Conservation (phyloP, 2,888 invertebrate genomes). For the Ariolimax columbianus region DNA sequence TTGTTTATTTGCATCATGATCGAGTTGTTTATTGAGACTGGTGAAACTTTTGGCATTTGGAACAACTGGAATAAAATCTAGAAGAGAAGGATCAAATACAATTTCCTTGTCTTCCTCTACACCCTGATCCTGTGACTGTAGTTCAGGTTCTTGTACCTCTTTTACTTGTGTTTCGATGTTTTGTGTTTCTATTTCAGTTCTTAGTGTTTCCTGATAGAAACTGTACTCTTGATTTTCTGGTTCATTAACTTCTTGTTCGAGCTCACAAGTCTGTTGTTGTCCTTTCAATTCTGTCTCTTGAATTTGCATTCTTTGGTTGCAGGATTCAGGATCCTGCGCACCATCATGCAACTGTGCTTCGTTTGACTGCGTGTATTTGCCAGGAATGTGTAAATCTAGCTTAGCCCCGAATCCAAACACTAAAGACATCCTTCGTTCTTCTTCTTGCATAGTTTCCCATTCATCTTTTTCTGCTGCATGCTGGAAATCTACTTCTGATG, state of each 20-base stretch:
- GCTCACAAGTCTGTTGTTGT: no score
- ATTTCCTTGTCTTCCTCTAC: neutral
- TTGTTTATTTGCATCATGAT: no score
- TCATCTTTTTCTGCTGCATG: neutral
- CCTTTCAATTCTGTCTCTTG: no score
- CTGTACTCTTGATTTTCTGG: neutral
- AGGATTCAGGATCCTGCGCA: neutral
- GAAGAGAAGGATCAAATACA: no score
- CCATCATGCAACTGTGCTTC: neutral
- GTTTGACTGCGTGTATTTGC: neutral
- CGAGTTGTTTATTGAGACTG: no score
- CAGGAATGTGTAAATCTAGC: constrained; percentile 23
- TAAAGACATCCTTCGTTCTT: neutral
- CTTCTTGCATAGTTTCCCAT: neutral
- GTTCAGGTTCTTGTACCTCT: neutral
- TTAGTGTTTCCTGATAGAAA: no score
- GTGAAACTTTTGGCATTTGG: no score
- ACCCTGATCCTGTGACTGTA: no score
- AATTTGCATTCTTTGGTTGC: neutral
- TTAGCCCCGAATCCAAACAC: constrained; percentile 21
- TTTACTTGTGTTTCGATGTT: no score
- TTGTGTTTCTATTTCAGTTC: no score
- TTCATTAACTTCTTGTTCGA: no score
- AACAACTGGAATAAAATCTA: no score
- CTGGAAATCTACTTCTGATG: neutral